Conservation (phyloP, 2,113 vertebrate species). For the Pongo pygmaeus region DNA sequence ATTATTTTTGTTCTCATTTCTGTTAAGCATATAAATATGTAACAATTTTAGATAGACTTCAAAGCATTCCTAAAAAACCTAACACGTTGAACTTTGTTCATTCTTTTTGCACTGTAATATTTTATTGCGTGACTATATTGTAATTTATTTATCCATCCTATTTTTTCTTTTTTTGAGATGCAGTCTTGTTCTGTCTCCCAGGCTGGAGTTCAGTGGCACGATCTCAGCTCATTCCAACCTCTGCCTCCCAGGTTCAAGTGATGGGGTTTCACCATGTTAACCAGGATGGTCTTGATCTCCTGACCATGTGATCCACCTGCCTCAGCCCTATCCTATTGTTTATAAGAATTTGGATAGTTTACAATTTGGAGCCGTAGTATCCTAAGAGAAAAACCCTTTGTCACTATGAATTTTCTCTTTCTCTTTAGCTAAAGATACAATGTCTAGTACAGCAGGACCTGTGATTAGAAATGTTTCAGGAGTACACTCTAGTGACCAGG, state of each 20-base stretch:
- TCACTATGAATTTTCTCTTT: not conserved
- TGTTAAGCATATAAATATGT: not conserved
- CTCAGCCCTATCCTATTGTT: not conserved
- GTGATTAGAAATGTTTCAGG: not conserved
- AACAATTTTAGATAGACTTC: not conserved
- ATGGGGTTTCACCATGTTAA: no score
- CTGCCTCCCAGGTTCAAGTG: no score
- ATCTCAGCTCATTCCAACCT: no score
- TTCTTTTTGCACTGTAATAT: not conserved
- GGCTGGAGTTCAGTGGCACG: no score
- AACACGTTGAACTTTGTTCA: not conserved
- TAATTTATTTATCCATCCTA: not conserved
- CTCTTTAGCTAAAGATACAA: not conserved
- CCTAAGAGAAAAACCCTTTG: not conserved
- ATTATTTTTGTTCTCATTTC: not conserved
- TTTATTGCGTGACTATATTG: not conserved
- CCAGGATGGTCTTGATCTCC: no score
- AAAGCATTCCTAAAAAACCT: no score
- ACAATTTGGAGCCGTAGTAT: not conserved
- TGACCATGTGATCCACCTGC: no score
- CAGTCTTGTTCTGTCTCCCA: no score
- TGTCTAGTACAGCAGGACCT: not conserved
- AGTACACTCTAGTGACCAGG: not conserved
- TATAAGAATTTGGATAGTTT: not conserved
- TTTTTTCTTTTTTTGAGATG: not conserved